A percentile compares a stretch with the other conserved stretches of the same genome.
These are phyloP conservation scores for Parthenolecanium corni DNA, from an alignment of 2,888 invertebrate genomes.

Conservation along the genomic window DNA sequence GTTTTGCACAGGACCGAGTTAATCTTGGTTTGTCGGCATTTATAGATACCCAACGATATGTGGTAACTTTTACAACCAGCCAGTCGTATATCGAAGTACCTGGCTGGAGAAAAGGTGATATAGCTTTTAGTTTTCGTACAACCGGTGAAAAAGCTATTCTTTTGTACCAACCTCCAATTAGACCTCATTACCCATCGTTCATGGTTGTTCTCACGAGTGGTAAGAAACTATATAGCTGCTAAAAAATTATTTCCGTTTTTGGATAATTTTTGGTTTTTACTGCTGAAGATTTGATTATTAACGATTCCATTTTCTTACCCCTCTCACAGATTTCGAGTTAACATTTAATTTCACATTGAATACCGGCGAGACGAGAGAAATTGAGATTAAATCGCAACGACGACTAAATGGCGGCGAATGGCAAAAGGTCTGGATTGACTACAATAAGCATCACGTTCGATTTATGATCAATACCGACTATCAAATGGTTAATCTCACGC, in stretches of 20 bases:
- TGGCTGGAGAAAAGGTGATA: slow-evolving; percentile 84
- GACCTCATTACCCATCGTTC: slow-evolving; percentile 79
- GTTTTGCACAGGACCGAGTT: neutral
- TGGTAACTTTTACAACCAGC: slow-evolving; percentile 85
- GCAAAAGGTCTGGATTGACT: slow-evolving; percentile 94
- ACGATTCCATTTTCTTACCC: no score
- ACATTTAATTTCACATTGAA: slow-evolving; percentile 83
- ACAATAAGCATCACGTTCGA: slow-evolving; percentile 82
- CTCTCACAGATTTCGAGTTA: slow-evolving; percentile 59
- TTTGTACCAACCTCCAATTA: slow-evolving; percentile 78
- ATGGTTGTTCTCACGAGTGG: slow-evolving; percentile 80
- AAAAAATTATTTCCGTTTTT: no score
- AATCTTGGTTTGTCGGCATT: slow-evolving; percentile 33
- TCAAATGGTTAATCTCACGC: slow-evolving; percentile 71
- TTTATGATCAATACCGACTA: slow-evolving; percentile 86
- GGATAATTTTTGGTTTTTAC: neutral
- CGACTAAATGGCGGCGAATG: slow-evolving; percentile 85
- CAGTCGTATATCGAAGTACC: slow-evolving; percentile 87
- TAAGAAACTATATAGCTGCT: slow-evolving; percentile 37
- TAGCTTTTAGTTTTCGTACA: slow-evolving; percentile 85
- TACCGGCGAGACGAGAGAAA: slow-evolving; percentile 66
- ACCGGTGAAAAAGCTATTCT: slow-evolving; percentile 81
- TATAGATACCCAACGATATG: slow-evolving; percentile 78
- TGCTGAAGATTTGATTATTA: no score
- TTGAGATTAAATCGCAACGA: slow-evolving; percentile 69